Conservation (phyloP, 2,113 vertebrate genomes). For the Eonycteris spelaea region DNA sequence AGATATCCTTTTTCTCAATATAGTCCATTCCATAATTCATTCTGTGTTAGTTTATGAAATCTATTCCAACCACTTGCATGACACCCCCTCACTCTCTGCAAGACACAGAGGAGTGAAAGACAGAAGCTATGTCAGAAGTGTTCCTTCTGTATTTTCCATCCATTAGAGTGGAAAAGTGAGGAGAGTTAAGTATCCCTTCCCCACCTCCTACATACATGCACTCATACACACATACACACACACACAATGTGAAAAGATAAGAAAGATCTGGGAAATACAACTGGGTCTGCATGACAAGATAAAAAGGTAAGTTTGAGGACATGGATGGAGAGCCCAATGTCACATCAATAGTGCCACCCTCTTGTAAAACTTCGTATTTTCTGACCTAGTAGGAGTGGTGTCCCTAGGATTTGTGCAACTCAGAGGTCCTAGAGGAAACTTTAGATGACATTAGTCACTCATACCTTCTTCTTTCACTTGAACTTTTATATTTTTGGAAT, state of each 20-base stretch:
- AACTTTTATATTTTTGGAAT: constrained; percentile 22
- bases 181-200: background rate
- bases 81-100: background rate
- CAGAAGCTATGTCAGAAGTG: background rate
- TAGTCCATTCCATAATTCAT: background rate
- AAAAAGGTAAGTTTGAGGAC: background rate
- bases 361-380: background rate
- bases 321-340: background rate
- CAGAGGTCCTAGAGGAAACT: background rate
- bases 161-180: background rate
- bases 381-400: background rate
- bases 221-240: accelerated
- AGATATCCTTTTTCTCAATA: background rate
- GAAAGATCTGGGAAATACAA: background rate
- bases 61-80: background rate
- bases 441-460: background rate
- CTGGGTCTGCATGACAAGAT: background rate
- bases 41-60: background rate
- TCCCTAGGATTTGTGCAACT: accelerated
- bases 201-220: accelerated
- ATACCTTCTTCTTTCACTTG: background rate
- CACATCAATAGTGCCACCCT: background rate
- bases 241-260: background rate
- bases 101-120: background rate
- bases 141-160: background rate